These are phyloP conservation scores for Cataglyphis altisquamis DNA, from an alignment of 2,888 invertebrate species.

Conservation along the genomic window DNA sequence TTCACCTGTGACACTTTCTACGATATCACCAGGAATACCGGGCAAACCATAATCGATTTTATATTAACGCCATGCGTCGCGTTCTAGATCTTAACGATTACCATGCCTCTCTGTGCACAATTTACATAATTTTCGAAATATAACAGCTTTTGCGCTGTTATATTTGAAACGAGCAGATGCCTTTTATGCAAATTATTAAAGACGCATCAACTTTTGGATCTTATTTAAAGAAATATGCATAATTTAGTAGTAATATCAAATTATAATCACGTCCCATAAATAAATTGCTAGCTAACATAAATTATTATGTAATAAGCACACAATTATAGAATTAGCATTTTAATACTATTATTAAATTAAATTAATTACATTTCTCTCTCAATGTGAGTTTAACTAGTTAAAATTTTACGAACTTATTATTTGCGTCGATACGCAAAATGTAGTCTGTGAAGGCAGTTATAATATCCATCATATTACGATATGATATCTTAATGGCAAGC, in stretches of 20 bases:
- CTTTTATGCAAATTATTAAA: slow-evolving; percentile 17
- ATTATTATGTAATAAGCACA: background rate
- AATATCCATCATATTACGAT: background rate
- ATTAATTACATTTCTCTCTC: background rate
- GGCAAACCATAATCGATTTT: slow-evolving; percentile 45
- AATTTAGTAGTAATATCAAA: slow-evolving; percentile 9
- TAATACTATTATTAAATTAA: background rate
- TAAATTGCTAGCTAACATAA: background rate
- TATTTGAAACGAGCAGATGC: background rate
- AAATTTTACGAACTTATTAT: background rate
- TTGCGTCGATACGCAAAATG: background rate
- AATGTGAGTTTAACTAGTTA: background rate
- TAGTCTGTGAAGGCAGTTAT: background rate
- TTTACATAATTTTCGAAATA: slow-evolving; percentile 62
- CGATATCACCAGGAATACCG: slow-evolving; percentile 10
- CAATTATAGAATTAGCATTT: background rate
- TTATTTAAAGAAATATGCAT: slow-evolving; percentile 3
- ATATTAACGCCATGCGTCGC: slow-evolving; percentile 56
- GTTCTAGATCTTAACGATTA: slow-evolving; percentile 54
- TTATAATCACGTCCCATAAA: background rate
- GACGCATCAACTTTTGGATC: background rate
- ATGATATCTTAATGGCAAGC: background rate
- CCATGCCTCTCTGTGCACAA: slow-evolving; percentile 25
- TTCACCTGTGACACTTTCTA: slow-evolving; percentile 25
- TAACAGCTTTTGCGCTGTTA: background rate